Evolutionary conservation across 2,113 vertebrate genomes (phyloP).

Genomic region (Neodon shergylaensis): DNA sequence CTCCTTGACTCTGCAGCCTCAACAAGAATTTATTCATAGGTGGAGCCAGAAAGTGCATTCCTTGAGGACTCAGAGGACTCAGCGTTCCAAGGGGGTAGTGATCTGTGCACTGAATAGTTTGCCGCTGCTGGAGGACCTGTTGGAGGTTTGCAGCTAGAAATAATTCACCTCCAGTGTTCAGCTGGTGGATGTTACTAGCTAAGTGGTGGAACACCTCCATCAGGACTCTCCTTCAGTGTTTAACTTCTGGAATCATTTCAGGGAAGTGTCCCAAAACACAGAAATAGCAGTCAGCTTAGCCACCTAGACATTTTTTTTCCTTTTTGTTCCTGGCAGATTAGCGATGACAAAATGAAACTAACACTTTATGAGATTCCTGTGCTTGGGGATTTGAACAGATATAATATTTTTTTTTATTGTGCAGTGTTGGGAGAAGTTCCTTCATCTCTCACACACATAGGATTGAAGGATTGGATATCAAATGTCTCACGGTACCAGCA

Average conservation of each 20-base stretch:
- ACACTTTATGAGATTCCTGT: neutral
- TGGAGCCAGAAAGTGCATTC: neutral
- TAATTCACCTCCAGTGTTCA: neutral
- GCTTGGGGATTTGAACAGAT: neutral
- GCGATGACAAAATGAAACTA: conserved; percentile 30
- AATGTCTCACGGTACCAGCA: neutral
- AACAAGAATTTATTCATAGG: neutral
- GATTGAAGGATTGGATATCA: conserved; percentile 22
- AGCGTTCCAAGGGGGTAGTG: neutral
- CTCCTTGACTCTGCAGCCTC: neutral
- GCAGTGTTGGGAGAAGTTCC: neutral
- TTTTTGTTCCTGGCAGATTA: neutral
- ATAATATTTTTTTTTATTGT: neutral
- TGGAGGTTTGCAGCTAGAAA: conserved; percentile 32
- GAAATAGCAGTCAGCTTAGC: conserved; percentile 24
- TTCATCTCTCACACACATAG: neutral
- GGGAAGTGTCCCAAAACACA: neutral
- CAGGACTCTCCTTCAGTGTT: neutral
- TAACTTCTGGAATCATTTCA: neutral
- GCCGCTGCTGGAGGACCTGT: neutral
- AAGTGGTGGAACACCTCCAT: neutral
- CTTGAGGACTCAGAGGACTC: neutral
- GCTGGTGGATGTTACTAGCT: neutral
- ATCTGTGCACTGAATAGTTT: neutral
- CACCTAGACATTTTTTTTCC: neutral